These are phyloP conservation scores for Punctoribates punctum DNA, from an alignment of 2,888 invertebrate genomes.

Conservation along the genomic window DNA sequence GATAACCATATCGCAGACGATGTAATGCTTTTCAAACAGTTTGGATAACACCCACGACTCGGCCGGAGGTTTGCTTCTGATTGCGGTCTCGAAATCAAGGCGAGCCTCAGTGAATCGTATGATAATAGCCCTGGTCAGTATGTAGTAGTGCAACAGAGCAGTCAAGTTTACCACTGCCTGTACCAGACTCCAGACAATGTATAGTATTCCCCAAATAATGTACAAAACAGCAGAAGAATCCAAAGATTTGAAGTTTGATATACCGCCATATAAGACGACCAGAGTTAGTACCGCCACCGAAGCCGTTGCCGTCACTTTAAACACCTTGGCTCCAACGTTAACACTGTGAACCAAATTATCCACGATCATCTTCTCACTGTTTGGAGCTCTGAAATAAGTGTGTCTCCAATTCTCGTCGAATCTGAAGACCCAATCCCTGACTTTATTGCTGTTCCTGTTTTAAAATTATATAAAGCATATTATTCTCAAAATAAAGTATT, in stretches of 20 bases:
- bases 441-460: not conserved
- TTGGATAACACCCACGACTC: not conserved
- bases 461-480: not conserved
- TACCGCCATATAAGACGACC: not conserved
- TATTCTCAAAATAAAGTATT: not conserved
- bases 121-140: constrained; percentile 33
- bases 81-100: constrained; percentile 27
- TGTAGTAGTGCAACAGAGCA: constrained; percentile 35
- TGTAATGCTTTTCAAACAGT: constrained; percentile 37
- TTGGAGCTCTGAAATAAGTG: not conserved
- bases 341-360: not conserved
- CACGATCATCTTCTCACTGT: not conserved
- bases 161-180: constrained; percentile 27
- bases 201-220: not conserved
- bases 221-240: not conserved
- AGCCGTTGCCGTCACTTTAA: not conserved
- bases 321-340: not conserved
- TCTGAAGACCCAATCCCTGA: not conserved
- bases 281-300: not conserved
- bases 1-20: constrained; percentile 39
- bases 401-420: constrained; percentile 8
- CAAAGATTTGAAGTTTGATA: not conserved
- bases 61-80: not conserved
- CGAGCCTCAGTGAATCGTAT: constrained; percentile 33
- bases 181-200: constrained; percentile 6